Percentiles rank a stretch among this genome's conserved stretches.
These are phyloP conservation scores for Eulemur coronatus DNA, from an alignment of 2,797 vertebrate species.

Conservation along the genomic window DNA sequence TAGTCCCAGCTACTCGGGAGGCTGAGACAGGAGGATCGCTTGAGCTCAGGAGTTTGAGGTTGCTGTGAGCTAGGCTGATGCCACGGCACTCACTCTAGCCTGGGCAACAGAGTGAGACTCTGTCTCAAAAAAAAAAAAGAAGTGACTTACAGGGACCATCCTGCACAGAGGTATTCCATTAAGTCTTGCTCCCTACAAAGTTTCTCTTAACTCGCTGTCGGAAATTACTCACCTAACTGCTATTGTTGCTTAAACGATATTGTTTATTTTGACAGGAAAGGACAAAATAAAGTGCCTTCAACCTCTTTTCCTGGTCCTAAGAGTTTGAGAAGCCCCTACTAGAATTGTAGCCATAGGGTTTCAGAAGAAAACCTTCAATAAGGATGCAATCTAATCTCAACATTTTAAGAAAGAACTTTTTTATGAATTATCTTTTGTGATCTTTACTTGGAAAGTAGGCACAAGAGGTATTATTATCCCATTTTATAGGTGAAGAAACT, in stretches of 20 bases:
- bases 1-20: no score
- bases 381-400: neutral
- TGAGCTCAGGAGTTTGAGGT: no score
- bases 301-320: neutral
- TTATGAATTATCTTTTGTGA: neutral
- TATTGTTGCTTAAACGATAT: neutral
- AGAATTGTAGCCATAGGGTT: neutral
- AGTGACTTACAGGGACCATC: neutral
- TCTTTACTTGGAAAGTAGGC: neutral
- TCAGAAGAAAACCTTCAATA: neutral
- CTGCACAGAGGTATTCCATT: neutral
- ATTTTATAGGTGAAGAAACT: neutral
- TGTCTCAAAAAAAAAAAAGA: no score
- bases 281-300: neutral
- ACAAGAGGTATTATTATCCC: neutral
- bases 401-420: neutral
- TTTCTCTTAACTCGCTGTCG: neutral
- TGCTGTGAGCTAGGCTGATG: no score
- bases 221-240: neutral
- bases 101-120: no score
- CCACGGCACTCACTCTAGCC: no score
- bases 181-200: neutral
- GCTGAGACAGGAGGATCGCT: no score
- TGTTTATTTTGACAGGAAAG: slow-evolving; percentile 9
- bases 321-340: neutral